phyloP scores from a whole-genome alignment of 2,888 invertebrate species.

The Tillus elongatus region DNA sequence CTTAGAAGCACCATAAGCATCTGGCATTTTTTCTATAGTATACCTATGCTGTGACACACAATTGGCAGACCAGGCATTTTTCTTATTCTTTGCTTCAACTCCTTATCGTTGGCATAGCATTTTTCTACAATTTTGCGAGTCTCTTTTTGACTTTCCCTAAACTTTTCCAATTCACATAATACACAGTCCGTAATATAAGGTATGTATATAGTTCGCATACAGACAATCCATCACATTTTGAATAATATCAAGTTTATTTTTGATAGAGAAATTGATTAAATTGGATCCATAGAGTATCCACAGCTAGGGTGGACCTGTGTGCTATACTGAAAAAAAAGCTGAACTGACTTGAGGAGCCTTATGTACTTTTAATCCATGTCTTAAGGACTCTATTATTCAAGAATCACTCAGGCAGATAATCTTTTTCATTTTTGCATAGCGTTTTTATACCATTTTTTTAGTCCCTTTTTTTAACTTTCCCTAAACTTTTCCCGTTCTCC shows the following conservation, averaged over 20 bases:
- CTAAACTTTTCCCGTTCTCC: no score
- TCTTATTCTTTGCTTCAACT: constrained; percentile 93
- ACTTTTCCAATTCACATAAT: constrained; percentile 91
- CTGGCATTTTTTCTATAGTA: constrained; percentile 98
- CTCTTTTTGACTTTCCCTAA: constrained; percentile 89
- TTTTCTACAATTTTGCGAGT: constrained; percentile 93
- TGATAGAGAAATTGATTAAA: constrained; percentile 97
- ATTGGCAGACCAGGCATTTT: constrained; percentile 98
- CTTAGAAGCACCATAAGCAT: constrained; percentile 92
- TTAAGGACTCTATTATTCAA: constrained; percentile 67
- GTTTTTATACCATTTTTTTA: constrained; percentile 65
- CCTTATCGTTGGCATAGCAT: constrained; percentile 85
- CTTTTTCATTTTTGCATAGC: constrained; percentile 82
- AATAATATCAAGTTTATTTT: constrained; percentile 92
- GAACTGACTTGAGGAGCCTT: constrained; percentile 82
- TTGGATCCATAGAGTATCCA: constrained; percentile 96
- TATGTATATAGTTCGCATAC: constrained; percentile 95
- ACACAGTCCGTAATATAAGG: constrained; percentile 99
- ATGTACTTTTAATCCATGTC: constrained; percentile 64
- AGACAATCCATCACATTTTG: constrained; percentile 99
- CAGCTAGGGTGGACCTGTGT: constrained; percentile 99
- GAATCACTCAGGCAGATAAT: constrained; percentile 74
- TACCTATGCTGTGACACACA: constrained; percentile 97
- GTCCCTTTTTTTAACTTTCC: no score
- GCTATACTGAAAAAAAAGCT: constrained; percentile 95